phyloP scores from a whole-genome alignment of 2,797 vertebrate species.

The Acridotheres tristis region DNA sequence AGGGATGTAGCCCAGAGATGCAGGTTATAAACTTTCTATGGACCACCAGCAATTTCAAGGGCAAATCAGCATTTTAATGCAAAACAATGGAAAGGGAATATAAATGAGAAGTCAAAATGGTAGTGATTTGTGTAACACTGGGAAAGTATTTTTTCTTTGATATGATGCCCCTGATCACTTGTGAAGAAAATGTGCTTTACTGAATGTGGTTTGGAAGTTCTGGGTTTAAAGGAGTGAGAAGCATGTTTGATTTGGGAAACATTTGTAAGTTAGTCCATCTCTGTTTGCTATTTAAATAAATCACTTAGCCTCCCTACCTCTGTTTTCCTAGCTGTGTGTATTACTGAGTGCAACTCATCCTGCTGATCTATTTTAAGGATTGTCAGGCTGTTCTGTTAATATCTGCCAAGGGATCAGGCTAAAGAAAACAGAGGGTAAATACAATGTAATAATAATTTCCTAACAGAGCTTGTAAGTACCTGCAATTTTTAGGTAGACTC shows the following conservation, averaged over 20 bases:
- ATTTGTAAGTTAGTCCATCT: not conserved
- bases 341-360: not conserved
- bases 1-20: not conserved
- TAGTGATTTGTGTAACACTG: not conserved
- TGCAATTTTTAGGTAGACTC: not conserved
- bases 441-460: not conserved
- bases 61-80: not conserved
- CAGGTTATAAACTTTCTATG: not conserved
- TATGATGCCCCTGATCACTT: not conserved
- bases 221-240: not conserved
- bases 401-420: not conserved
- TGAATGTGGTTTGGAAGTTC: not conserved
- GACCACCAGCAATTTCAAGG: not conserved
- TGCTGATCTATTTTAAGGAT: not conserved
- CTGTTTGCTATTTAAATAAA: not conserved
- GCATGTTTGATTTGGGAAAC: not conserved
- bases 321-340: not conserved
- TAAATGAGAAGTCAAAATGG: not conserved
- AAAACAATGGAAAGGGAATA: not conserved
- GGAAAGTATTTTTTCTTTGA: not conserved
- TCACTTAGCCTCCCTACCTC: not conserved
- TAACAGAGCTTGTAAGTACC: not conserved
- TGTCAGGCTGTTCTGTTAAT: not conserved
- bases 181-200: not conserved
- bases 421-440: not conserved